These are phyloP conservation scores for Lithophane semibrunnea DNA, from an alignment of 2,888 invertebrate species.

Conservation along the genomic window DNA sequence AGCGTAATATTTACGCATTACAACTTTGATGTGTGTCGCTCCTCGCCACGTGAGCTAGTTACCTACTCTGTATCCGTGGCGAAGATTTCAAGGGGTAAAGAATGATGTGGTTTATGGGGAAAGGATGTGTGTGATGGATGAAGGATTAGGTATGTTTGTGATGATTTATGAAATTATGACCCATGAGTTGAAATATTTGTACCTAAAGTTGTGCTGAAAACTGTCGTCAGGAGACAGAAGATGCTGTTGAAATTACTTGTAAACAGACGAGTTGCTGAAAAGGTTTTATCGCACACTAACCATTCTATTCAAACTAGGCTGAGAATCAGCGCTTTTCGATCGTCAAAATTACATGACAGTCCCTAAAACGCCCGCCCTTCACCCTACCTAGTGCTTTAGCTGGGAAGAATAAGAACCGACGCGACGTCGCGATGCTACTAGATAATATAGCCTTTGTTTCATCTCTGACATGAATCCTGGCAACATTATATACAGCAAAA, in stretches of 20 bases:
- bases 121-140: constrained; percentile 9
- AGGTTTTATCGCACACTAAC: neutral
- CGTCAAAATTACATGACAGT: too few relatives aligned
- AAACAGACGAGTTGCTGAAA: neutral
- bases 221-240: too few relatives aligned
- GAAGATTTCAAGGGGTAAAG: constrained; percentile 3
- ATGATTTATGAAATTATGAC: constrained; percentile 13
- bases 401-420: neutral
- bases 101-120: constrained; percentile 4
- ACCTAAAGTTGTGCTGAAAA: neutral
- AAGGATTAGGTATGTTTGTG: neutral
- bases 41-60: constrained; percentile 19
- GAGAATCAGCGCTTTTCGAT: too few relatives aligned
- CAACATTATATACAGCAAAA: constrained; percentile 12
- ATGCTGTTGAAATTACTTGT: neutral
- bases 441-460: constrained; percentile 6
- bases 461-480: constrained; percentile 24
- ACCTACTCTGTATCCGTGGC: constrained; percentile 4
- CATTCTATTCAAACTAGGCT: too few relatives aligned
- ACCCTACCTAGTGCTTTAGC: too few relatives aligned
- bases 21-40: constrained; percentile 54
- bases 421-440: neutral
- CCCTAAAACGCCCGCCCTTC: too few relatives aligned
- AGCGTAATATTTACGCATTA: neutral
- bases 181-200: neutral